Conservation (phyloP, 2,113 vertebrate genomes). For the Marcusenius ussheri region DNA sequence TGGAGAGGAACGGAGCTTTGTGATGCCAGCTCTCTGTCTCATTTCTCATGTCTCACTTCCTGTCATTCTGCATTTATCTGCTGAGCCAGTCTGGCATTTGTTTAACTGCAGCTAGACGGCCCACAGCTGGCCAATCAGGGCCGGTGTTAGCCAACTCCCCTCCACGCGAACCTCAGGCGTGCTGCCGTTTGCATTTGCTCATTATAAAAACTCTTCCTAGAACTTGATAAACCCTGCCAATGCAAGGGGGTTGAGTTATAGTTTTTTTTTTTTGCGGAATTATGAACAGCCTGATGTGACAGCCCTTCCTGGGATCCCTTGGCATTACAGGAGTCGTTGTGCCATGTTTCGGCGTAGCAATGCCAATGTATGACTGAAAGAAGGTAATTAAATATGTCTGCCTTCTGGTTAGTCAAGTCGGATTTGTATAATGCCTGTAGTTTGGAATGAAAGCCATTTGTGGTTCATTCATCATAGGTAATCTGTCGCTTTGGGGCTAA, state of each 20-base stretch:
- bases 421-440: constrained; percentile 13
- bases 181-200: not conserved
- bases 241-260: not conserved
- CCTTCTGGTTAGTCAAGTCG: constrained; percentile 14
- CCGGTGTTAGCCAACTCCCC: not conserved
- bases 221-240: not conserved
- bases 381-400: constrained; percentile 18
- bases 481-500: not conserved
- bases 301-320: not conserved
- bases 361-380: constrained; percentile 8
- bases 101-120: not conserved
- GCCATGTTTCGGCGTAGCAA: not conserved
- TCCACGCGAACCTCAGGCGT: not conserved
- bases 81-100: not conserved
- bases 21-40: not conserved
- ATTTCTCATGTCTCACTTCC: not conserved
- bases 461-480: constrained; percentile 14
- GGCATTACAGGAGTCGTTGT: not conserved
- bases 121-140: not conserved
- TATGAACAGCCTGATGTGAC: not conserved
- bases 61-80: not conserved
- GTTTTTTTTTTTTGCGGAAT: not conserved
- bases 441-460: constrained; percentile 5
- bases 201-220: not conserved
- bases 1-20: not conserved